phyloP scores from a whole-genome alignment of 1,140 invertebrate genomes.

The Pseudoatta argentina region DNA sequence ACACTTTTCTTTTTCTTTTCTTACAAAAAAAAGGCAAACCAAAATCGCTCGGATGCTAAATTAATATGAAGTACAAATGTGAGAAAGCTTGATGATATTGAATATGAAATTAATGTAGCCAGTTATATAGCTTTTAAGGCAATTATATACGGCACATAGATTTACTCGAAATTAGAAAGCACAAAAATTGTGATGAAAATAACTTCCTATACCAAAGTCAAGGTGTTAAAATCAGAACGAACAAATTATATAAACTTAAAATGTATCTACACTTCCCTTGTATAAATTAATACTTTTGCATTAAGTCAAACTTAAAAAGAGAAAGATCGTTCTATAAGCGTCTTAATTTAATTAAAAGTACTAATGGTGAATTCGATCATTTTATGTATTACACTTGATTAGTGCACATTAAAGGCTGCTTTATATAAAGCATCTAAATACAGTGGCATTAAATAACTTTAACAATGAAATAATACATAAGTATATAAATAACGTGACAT shows the following conservation, averaged over 20 bases:
- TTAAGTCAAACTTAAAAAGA: slow-evolving; percentile 54
- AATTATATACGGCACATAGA: not conserved
- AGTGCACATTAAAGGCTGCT: no score
- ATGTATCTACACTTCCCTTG: not conserved
- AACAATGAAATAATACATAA: no score
- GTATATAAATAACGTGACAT: no score
- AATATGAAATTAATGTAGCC: slow-evolving; percentile 8
- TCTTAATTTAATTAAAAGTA: slow-evolving; percentile 46
- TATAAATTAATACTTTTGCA: slow-evolving; percentile 40
- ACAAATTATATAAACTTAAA: not conserved
- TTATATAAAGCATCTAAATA: no score
- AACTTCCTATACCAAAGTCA: not conserved
- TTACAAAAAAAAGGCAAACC: slow-evolving; percentile 51
- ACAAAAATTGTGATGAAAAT: not conserved
- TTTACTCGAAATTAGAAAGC: not conserved
- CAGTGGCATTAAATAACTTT: no score
- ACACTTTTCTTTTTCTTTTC: slow-evolving; percentile 50
- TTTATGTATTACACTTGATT: no score
- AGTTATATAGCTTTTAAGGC: slow-evolving; percentile 7
- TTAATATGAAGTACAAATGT: not conserved
- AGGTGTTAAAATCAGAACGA: not conserved
- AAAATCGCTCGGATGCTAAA: slow-evolving; percentile 36
- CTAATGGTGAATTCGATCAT: not conserved
- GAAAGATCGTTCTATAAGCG: slow-evolving; percentile 25
- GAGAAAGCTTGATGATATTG: not conserved